These are phyloP conservation scores for Propithecus coquereli DNA, from an alignment of 2,113 vertebrate species.

Conservation along the genomic window DNA sequence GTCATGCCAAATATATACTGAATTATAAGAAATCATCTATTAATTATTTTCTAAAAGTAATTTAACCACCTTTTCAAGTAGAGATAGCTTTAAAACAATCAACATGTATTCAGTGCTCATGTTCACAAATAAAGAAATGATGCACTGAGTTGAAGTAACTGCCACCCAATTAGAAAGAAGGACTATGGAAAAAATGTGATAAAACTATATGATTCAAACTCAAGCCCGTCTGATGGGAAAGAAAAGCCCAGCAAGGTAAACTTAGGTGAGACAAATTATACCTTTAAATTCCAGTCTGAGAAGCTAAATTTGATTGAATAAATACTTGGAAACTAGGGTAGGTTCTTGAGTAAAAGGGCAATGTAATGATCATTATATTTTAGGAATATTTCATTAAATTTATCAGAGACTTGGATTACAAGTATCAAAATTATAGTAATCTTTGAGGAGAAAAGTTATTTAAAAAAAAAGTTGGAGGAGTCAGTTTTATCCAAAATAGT, in stretches of 20 bases:
- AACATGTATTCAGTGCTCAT: neutral
- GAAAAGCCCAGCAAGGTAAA: neutral
- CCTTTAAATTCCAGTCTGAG: neutral
- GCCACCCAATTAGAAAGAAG: too few species aligned
- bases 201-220: neutral
- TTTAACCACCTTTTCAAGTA: neutral
- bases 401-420: neutral
- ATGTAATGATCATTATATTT: slow-evolving; percentile 11
- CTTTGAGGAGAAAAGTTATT: neutral
- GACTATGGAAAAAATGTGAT: neutral
- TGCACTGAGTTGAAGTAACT: neutral
- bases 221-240: neutral
- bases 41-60: slow-evolving; percentile 3
- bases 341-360: neutral
- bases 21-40: neutral
- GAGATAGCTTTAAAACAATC: neutral
- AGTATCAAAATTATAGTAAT: neutral
- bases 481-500: neutral
- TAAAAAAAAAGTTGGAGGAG: neutral
- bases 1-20: neutral
- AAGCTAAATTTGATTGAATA: neutral
- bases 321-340: neutral
- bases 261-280: neutral
- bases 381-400: neutral
- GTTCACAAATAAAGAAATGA: neutral